Conservation (phyloP, 2,888 invertebrate genomes). For the Nemotelus pantherinus region DNA sequence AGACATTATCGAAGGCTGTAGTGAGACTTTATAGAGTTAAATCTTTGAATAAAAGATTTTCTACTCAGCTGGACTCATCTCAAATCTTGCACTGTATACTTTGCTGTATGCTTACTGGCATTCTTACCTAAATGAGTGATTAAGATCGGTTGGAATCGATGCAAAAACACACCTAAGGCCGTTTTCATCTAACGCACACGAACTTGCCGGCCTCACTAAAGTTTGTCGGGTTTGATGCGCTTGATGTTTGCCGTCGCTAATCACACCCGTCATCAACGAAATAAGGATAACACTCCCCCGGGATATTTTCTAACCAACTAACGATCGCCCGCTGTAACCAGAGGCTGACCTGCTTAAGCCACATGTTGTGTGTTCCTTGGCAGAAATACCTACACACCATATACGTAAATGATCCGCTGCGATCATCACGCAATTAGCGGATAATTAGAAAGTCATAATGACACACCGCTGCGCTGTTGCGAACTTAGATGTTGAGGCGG, state of each 20-base stretch:
- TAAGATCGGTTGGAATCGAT: conserved; percentile 14
- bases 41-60: not conserved
- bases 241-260: conserved; percentile 39
- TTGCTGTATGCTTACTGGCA: not conserved
- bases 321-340: not conserved
- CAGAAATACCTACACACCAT: conserved; percentile 14
- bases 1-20: no score
- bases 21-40: no score
- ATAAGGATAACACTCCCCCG: conserved; percentile 40
- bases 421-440: conserved; percentile 39
- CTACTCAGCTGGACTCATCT: not conserved
- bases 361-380: conserved; percentile 8
- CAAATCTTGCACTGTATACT: not conserved
- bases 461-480: conserved; percentile 14
- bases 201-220: conserved; percentile 18
- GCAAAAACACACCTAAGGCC: conserved; percentile 7
- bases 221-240: conserved; percentile 28
- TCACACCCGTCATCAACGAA: conserved; percentile 40
- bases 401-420: conserved; percentile 24
- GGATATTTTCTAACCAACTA: conserved; percentile 20
- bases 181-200: conserved; percentile 27
- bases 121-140: conserved; percentile 38
- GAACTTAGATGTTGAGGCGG: not conserved
- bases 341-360: conserved; percentile 7
- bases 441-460: conserved; percentile 42